Percentiles rank a stretch among this genome's conserved stretches.
These are phyloP conservation scores for Pipistrellus pygmaeus DNA, from an alignment of 2,797 vertebrate species.

Conservation along the genomic window DNA sequence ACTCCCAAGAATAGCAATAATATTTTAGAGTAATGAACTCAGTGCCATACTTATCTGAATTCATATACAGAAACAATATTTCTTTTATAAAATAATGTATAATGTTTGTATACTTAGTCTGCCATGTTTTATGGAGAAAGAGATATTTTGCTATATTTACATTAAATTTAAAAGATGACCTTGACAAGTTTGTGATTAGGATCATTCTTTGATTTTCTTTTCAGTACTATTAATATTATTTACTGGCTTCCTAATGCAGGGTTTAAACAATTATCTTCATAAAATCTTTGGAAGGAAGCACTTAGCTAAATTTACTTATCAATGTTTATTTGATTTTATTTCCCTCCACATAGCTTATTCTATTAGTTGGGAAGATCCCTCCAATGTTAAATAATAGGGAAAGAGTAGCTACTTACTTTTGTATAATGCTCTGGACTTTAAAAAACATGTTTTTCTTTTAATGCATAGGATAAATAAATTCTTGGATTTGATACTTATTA, in stretches of 20 bases:
- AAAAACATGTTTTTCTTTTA: conserved; percentile 45
- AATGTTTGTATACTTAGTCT: conserved; percentile 50
- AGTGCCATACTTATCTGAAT: conserved; percentile 38
- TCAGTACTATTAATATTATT: conserved; percentile 43
- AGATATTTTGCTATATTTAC: conserved; percentile 45
- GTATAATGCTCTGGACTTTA: conserved; percentile 39
- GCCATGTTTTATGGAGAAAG: conserved; percentile 18
- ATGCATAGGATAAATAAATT: not conserved
- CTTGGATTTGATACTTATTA: conserved; percentile 41
- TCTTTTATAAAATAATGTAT: conserved; percentile 34
- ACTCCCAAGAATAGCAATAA: conserved; percentile 1
- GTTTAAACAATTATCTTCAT: conserved; percentile 34
- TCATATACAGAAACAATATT: conserved; percentile 16
- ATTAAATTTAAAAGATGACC: conserved; percentile 44
- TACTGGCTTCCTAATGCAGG: conserved; percentile 53
- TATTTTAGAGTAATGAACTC: conserved; percentile 48
- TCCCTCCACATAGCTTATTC: not conserved
- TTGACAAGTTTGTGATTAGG: conserved; percentile 1
- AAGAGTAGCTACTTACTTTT: conserved; percentile 9
- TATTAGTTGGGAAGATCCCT: not conserved
- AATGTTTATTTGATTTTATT: conserved; percentile 39
- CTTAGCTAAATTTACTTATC: conserved; percentile 51
- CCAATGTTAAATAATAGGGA: conserved; percentile 15
- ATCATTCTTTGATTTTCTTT: conserved; percentile 49
- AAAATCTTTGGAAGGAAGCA: conserved; percentile 40